Evolutionary conservation across 2,113 vertebrate genomes (phyloP).

Genomic region (Lonchura striata): DNA sequence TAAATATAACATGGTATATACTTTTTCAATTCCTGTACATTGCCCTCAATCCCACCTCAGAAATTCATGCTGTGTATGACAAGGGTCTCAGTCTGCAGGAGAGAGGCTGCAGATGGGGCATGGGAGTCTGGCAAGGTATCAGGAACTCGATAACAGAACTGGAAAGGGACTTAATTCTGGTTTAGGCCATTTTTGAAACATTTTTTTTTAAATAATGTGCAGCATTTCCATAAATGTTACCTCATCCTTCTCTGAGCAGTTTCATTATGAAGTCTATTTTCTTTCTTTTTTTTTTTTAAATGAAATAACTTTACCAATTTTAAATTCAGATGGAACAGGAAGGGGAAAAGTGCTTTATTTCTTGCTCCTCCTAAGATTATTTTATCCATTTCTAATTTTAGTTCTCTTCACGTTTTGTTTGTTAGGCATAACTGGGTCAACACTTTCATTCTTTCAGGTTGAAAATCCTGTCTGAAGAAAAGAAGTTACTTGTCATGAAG

Average conservation of each 20-base stretch:
- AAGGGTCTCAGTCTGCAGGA: not conserved
- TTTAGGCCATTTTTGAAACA: not conserved
- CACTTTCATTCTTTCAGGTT: constrained; percentile 42
- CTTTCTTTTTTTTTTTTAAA: not conserved
- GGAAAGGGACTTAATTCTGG: not conserved
- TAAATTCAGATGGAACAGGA: not conserved
- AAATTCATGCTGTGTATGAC: not conserved
- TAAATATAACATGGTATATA: not conserved
- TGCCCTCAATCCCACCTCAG: not conserved
- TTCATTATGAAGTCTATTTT: not conserved
- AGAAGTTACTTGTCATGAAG: constrained; percentile 53
- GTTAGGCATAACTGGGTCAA: constrained; percentile 60
- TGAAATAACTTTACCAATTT: not conserved
- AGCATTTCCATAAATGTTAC: not conserved
- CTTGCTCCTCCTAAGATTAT: not conserved
- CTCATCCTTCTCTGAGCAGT: not conserved
- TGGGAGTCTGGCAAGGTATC: not conserved
- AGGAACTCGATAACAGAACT: not conserved
- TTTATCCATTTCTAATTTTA: constrained; percentile 43
- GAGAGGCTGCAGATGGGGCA: not conserved
- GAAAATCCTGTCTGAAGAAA: constrained; percentile 54
- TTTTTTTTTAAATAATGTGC: not conserved
- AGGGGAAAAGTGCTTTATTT: not conserved
- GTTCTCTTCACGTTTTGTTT: constrained; percentile 39
- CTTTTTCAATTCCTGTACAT: not conserved